Conservation (phyloP, 2,113 vertebrate species). For the Tachysurus fulvidraco region DNA sequence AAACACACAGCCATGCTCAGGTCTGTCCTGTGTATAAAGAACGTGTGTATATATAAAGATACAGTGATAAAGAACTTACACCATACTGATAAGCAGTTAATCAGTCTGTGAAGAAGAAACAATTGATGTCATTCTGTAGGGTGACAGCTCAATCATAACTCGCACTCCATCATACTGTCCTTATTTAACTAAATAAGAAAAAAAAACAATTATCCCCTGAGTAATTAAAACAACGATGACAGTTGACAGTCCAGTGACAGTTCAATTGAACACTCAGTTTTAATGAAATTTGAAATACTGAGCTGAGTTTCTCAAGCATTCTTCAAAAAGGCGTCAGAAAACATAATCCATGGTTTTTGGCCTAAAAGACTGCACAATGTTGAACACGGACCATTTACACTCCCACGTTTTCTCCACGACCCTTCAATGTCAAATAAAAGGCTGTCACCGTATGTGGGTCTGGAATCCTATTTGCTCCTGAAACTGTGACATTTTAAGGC, state of each 20-base stretch:
- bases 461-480: constrained; percentile 48
- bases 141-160: constrained; percentile 33
- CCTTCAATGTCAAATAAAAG: constrained; percentile 37
- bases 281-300: constrained; percentile 31
- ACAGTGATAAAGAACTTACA: constrained; percentile 37
- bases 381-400: not conserved
- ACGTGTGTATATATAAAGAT: constrained; percentile 30
- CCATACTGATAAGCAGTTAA: constrained; percentile 29
- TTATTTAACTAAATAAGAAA: constrained; percentile 60
- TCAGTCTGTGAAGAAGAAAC: constrained; percentile 35
- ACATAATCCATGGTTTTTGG: not conserved
- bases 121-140: constrained; percentile 37
- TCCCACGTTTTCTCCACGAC: constrained; percentile 14
- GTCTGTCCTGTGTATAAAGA: not conserved
- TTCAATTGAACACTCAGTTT: constrained; percentile 69
- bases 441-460: constrained; percentile 35
- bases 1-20: too few species aligned
- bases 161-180: constrained; percentile 58
- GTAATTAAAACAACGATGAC: constrained; percentile 74
- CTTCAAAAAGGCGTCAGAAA: not conserved
- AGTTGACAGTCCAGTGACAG: constrained; percentile 61
- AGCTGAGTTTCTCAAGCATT: not conserved
- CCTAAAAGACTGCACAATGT: not conserved
- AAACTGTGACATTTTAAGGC: constrained; percentile 47
- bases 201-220: constrained; percentile 71